These are phyloP conservation scores for Gallinago nigripennis DNA, from an alignment of 2,797 vertebrate species.

Conservation along the genomic window DNA sequence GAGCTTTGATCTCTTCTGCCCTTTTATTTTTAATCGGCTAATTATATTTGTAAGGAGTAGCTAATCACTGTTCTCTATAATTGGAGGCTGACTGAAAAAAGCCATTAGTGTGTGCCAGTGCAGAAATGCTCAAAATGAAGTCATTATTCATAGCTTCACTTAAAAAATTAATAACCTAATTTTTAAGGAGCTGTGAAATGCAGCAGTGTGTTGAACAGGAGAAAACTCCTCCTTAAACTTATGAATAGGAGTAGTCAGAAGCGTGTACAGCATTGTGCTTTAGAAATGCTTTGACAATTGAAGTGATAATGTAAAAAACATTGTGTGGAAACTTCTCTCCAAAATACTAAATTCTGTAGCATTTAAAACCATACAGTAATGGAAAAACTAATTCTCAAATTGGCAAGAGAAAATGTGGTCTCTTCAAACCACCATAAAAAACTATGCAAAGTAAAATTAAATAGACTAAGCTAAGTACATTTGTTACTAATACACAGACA, in stretches of 20 bases:
- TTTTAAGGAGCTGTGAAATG: background rate
- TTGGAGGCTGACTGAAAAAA: constrained; percentile 4
- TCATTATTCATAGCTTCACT: constrained; percentile 2
- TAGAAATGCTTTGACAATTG: background rate
- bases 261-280: background rate
- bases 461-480: background rate
- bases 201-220: background rate
- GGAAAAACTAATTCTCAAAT: background rate
- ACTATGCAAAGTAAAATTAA: background rate
- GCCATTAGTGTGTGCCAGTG: background rate
- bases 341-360: constrained; percentile 5
- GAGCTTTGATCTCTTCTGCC: constrained; percentile 25
- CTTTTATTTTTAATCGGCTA: constrained; percentile 39
- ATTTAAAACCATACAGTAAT: background rate
- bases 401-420: background rate
- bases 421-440: constrained; percentile 1
- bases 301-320: background rate
- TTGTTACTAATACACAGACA: background rate
- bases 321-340: background rate
- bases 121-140: constrained; percentile 22
- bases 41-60: constrained; percentile 27
- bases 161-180: background rate
- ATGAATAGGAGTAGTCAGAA: background rate
- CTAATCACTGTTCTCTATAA: constrained; percentile 30
- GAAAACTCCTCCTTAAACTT: background rate